These are phyloP conservation scores for Pheosia tremula DNA, from an alignment of 2,888 invertebrate species.

Conservation along the genomic window DNA sequence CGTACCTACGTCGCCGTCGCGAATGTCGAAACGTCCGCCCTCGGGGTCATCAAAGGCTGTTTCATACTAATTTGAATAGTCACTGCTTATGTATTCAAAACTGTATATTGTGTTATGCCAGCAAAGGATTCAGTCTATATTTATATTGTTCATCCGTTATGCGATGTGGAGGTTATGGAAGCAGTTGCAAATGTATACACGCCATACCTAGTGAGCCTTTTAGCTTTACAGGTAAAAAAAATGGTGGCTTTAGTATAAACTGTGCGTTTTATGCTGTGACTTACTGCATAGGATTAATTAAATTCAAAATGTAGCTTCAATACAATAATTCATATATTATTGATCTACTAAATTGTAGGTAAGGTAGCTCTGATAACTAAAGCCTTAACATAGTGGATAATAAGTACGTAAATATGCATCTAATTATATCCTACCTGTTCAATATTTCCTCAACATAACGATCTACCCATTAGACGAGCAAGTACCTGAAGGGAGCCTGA, in stretches of 20 bases:
- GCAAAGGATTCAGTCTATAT: constrained; percentile 49
- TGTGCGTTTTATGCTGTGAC: too few species aligned
- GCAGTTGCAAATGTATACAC: not conserved
- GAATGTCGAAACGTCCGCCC: constrained; percentile 42
- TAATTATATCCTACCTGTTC: not conserved
- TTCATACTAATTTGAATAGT: constrained; percentile 57
- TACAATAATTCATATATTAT: too few species aligned
- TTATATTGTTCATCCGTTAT: constrained; percentile 43
- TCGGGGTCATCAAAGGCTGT: constrained; percentile 54
- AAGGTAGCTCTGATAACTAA: too few species aligned
- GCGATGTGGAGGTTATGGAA: not conserved
- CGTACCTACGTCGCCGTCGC: constrained; percentile 20
- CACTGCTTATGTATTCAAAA: constrained; percentile 61
- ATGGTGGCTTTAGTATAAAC: too few species aligned
- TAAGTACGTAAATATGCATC: not conserved
- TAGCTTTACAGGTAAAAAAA: too few species aligned
- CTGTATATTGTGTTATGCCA: constrained; percentile 55
- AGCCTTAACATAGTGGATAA: too few species aligned
- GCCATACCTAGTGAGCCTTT: too few species aligned
- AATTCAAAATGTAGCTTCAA: too few species aligned
- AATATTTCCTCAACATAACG: not conserved
- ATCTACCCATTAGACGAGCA: constrained; percentile 34
- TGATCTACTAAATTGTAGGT: too few species aligned
- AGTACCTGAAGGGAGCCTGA: too few species aligned
- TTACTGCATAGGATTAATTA: too few species aligned